These are phyloP conservation scores for Hoplostethus mediterraneus DNA, from an alignment of 2,797 vertebrate genomes.

Conservation along the genomic window DNA sequence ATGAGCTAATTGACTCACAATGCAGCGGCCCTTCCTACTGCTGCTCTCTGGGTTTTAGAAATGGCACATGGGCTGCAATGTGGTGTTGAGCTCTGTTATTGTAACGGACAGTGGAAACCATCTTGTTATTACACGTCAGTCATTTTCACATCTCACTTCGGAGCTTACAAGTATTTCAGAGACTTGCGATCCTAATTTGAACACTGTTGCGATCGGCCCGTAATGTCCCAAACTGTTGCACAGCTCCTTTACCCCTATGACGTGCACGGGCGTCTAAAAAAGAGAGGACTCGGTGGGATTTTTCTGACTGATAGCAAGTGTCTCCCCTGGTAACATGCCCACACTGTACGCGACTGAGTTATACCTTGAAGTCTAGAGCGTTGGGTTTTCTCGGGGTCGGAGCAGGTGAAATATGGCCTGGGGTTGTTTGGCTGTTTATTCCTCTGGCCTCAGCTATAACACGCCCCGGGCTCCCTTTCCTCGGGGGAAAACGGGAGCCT, in stretches of 20 bases:
- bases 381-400: constrained; percentile 40
- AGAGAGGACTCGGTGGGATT: constrained; percentile 20
- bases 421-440: constrained; percentile 49
- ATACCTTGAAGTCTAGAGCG: constrained; percentile 50
- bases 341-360: constrained; percentile 44
- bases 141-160: neutral
- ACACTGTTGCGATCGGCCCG: too few relatives aligned
- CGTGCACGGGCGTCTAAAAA: neutral
- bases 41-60: constrained; percentile 11
- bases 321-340: constrained; percentile 40
- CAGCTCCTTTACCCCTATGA: neutral
- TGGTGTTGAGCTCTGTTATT: constrained; percentile 27
- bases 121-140: constrained; percentile 4
- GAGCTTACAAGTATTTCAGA: constrained; percentile 1
- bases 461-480: constrained; percentile 30
- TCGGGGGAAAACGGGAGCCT: constrained; percentile 49
- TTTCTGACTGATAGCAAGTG: constrained; percentile 45
- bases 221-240: neutral
- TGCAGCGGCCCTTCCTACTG: constrained; percentile 31
- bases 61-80: constrained; percentile 43
- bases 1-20: constrained; percentile 65
- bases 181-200: neutral
- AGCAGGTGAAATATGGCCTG: constrained; percentile 51
- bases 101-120: neutral
- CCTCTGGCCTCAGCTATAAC: constrained; percentile 31